Conservation (phyloP, 1,140 invertebrate species). For the Arion vulgaris region DNA sequence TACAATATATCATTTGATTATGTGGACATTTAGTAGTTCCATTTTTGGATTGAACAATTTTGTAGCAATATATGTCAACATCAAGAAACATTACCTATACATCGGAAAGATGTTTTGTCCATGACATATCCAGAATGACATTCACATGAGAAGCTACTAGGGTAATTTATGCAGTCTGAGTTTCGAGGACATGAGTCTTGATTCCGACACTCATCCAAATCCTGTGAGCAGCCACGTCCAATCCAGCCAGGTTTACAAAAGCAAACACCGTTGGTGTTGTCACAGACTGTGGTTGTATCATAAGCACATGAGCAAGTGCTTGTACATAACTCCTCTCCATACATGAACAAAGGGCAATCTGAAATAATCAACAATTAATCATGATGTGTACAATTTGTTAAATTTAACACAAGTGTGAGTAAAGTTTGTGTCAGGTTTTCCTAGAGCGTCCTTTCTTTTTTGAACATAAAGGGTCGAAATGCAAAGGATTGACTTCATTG, state of each 20-base stretch:
- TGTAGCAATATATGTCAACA: too few species aligned
- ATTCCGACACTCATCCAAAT: constrained; percentile 4
- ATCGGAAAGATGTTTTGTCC: neutral
- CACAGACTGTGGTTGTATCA: neutral
- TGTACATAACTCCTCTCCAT: neutral
- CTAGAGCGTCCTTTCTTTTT: too few species aligned
- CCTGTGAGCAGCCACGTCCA: neutral
- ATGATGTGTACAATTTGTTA: too few species aligned
- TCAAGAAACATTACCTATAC: too few species aligned
- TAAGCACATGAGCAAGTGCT: neutral
- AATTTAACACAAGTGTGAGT: too few species aligned
- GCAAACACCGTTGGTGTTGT: constrained; percentile 18
- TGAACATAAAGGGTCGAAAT: too few species aligned
- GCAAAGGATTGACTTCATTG: too few species aligned
- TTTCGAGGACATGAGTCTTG: neutral
- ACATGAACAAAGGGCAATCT: constrained; percentile 14
- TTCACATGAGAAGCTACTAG: neutral
- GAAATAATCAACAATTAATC: too few species aligned
- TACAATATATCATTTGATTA: too few species aligned
- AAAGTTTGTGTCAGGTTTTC: too few species aligned
- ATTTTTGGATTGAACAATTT: too few species aligned
- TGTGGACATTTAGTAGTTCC: too few species aligned
- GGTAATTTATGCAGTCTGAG: neutral
- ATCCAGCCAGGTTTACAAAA: constrained; percentile 18
- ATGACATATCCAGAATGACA: constrained; percentile 5